Conservation (phyloP, 2,888 invertebrate species). For the Cybosia mesomella region DNA sequence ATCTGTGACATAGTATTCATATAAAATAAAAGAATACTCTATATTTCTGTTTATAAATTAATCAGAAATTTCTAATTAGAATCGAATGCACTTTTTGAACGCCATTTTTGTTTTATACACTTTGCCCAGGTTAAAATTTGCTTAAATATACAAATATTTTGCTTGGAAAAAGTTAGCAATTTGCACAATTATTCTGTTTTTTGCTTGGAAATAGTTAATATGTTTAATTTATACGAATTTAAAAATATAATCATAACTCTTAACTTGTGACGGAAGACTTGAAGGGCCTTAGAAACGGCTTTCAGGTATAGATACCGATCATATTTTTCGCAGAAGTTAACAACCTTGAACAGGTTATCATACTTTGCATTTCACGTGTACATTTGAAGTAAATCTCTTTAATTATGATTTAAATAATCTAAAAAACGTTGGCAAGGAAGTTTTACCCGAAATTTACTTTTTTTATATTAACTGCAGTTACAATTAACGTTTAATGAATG, state of each 20-base stretch:
- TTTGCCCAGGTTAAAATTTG: not conserved
- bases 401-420: not conserved
- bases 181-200: not conserved
- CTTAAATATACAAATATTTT: not conserved
- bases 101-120: not conserved
- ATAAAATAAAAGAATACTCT: not conserved
- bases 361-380: not conserved
- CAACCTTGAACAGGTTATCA: not conserved
- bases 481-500: not conserved
- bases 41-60: not conserved
- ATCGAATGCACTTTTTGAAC: not conserved
- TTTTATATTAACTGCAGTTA: not conserved
- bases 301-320: not conserved
- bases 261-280: not conserved
- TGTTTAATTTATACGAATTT: not conserved
- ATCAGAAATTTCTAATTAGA: not conserved
- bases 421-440: not conserved
- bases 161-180: not conserved
- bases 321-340: not conserved
- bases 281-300: not conserved
- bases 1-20: constrained; percentile 14
- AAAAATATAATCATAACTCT: not conserved
- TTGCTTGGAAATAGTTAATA: not conserved
- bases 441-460: not conserved
- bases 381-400: not conserved